phyloP scores from a whole-genome alignment of 2,888 invertebrate genomes.

The Dastarcus helophoroides region DNA sequence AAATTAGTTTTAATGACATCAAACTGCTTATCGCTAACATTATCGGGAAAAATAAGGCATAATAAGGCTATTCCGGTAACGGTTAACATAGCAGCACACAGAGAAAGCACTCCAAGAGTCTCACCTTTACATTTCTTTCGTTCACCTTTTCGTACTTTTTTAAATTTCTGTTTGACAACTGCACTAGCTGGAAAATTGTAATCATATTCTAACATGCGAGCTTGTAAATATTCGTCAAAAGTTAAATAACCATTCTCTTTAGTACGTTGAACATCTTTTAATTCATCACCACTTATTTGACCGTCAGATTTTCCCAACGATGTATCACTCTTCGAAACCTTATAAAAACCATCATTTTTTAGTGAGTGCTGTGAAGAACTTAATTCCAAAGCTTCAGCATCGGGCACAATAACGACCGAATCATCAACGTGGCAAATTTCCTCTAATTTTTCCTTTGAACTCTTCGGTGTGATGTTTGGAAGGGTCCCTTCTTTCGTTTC shows the following conservation, averaged over 20 bases:
- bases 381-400: no score
- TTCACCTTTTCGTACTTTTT: slow-evolving; percentile 8
- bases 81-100: slow-evolving; percentile 23
- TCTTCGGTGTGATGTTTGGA: slow-evolving; percentile 2
- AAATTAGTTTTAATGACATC: slow-evolving; percentile 7
- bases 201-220: slow-evolving; percentile 17
- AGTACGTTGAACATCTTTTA: slow-evolving; percentile 2
- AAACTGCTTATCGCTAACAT: slow-evolving; percentile 6
- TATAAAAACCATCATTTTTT: slow-evolving; percentile 6
- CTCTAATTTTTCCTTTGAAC: no score
- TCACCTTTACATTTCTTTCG: slow-evolving; percentile 17
- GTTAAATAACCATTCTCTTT: slow-evolving; percentile 17
- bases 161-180: slow-evolving; percentile 4
- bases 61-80: slow-evolving; percentile 25
- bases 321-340: slow-evolving; percentile 2
- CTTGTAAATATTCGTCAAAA: slow-evolving; percentile 20
- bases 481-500: slow-evolving; percentile 3
- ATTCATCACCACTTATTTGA: slow-evolving; percentile 6
- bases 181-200: slow-evolving; percentile 11
- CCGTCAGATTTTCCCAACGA: slow-evolving; percentile 2
- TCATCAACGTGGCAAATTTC: no score
- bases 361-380: no score
- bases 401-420: no score
- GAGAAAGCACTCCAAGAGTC: slow-evolving; percentile 19
- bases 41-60: slow-evolving; percentile 20